A percentile compares a stretch with the other conserved stretches of the same genome.
Conservation (phyloP, 2,888 invertebrate genomes). For the Nysson spinosus region DNA sequence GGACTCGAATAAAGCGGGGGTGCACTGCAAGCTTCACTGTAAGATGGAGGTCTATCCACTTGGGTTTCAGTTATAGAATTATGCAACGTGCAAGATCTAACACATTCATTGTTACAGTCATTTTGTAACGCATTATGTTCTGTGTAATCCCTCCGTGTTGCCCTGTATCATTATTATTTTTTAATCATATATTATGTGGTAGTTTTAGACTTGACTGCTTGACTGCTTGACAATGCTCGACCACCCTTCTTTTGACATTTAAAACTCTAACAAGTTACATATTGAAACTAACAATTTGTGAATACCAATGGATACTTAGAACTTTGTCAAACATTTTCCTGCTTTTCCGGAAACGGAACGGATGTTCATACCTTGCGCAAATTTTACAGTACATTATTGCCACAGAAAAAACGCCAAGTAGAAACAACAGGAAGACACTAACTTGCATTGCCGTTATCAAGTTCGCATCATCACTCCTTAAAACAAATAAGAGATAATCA, state of each 20-base stretch:
- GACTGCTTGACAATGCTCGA: no score
- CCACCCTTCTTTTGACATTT: no score
- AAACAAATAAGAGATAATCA: not conserved
- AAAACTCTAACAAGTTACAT: no score
- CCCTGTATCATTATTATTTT: constrained; percentile 12
- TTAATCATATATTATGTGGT: not conserved
- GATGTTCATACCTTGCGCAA: constrained; percentile 48
- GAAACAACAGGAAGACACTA: constrained; percentile 48
- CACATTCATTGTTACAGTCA: not conserved
- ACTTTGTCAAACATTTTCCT: no score
- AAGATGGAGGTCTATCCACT: constrained; percentile 69
- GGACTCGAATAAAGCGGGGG: constrained; percentile 64
- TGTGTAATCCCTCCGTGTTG: not conserved
- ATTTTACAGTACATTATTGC: constrained; percentile 55
- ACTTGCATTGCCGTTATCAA: constrained; percentile 48
- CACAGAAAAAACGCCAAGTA: constrained; percentile 41
- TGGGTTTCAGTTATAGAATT: constrained; percentile 3
- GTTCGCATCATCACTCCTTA: constrained; percentile 44
- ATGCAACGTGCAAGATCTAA: not conserved
- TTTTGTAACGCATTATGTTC: not conserved
- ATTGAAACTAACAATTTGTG: no score
- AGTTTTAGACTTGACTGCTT: no score
- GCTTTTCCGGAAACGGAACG: no score
- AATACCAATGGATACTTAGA: no score
- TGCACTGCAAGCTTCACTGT: constrained; percentile 63